A percentile compares a stretch with the other conserved stretches of the same genome.
phyloP scores from a whole-genome alignment of 2,797 vertebrate genomes.

The Schizopygopsis pylzovi region DNA sequence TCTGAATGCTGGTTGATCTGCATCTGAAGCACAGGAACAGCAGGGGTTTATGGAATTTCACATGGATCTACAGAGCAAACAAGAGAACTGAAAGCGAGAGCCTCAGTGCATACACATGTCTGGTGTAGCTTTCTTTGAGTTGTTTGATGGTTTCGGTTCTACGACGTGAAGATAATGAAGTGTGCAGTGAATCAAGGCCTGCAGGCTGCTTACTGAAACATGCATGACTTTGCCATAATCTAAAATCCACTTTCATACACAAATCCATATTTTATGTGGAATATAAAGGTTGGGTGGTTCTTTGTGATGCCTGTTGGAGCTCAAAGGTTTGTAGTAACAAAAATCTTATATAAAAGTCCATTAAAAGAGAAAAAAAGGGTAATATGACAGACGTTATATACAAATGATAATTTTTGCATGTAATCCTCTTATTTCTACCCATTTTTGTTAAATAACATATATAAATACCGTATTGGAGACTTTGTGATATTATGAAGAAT shows the following conservation, averaged over 20 bases:
- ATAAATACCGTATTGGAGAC: neutral
- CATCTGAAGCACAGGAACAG: slow-evolving; percentile 25
- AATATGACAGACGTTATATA: neutral
- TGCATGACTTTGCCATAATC: slow-evolving; percentile 49
- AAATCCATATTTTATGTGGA: slow-evolving; percentile 43
- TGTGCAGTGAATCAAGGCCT: slow-evolving; percentile 41
- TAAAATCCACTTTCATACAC: slow-evolving; percentile 45
- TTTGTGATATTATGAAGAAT: neutral
- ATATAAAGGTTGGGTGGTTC: slow-evolving; percentile 14
- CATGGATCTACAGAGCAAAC: slow-evolving; percentile 44
- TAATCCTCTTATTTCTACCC: neutral
- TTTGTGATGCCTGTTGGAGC: slow-evolving; percentile 16
- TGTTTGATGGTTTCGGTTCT: slow-evolving; percentile 36
- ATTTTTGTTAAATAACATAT: neutral
- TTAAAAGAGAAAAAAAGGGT: neutral
- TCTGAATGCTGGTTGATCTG: slow-evolving; percentile 31
- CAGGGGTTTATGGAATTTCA: slow-evolving; percentile 33
- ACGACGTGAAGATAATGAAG: slow-evolving; percentile 41
- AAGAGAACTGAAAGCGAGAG: slow-evolving; percentile 19
- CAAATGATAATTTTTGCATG: neutral
- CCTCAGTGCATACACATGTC: slow-evolving; percentile 39
- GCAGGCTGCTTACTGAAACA: slow-evolving; percentile 48
- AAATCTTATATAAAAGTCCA: neutral
- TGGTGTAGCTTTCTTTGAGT: slow-evolving; percentile 32
- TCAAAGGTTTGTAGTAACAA: slow-evolving; percentile 4